Conservation (phyloP, 2,888 invertebrate species). For the Oxycera nigricornis region DNA sequence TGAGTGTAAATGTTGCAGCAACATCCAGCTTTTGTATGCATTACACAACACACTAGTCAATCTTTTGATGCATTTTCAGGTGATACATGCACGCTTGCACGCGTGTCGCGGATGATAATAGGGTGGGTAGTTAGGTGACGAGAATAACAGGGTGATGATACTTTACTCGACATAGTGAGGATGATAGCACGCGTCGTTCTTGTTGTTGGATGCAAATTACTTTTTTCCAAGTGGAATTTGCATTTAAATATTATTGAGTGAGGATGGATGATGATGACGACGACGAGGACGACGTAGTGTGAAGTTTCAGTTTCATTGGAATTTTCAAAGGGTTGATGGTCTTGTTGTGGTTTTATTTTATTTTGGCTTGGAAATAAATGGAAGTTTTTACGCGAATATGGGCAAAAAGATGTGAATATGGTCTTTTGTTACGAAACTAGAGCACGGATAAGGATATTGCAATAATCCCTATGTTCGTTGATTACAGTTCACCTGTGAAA, state of each 20-base stretch:
- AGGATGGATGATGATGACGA: no score
- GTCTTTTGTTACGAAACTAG: neutral
- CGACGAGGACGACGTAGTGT: neutral
- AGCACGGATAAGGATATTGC: neutral
- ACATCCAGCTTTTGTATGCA: constrained; percentile 11
- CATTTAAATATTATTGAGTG: constrained; percentile 28
- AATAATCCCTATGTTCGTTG: neutral
- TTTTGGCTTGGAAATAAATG: neutral
- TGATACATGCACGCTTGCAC: neutral
- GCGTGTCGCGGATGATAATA: no score
- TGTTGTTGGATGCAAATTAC: constrained; percentile 19
- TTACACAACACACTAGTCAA: neutral
- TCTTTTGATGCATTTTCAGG: constrained; percentile 1
- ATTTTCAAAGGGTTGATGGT: neutral
- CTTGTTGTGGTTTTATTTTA: neutral
- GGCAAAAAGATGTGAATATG: neutral
- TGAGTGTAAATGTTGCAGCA: neutral
- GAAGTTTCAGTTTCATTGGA: constrained; percentile 21
- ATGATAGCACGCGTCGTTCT: neutral
- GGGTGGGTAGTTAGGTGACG: neutral
- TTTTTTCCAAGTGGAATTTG: constrained; percentile 27
- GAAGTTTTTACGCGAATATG: no score
- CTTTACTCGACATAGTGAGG: neutral
- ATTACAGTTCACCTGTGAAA: neutral
- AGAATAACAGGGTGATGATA: neutral